phyloP scores from a whole-genome alignment of 2,113 vertebrate genomes.

The Grantiella picta region DNA sequence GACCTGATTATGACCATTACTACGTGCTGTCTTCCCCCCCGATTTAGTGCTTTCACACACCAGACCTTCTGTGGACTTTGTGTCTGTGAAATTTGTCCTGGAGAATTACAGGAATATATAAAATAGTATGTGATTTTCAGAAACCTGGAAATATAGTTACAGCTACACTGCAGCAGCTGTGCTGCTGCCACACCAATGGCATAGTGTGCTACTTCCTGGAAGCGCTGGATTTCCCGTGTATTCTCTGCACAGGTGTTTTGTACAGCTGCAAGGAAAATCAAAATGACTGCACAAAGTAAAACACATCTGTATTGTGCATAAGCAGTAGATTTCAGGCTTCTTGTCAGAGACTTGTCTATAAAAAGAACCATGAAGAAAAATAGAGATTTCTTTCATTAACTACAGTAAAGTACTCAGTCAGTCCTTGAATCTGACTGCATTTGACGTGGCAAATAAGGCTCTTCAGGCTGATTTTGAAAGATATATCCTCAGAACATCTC shows the following conservation, averaged over 20 bases:
- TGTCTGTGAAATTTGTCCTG: neutral
- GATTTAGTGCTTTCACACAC: neutral
- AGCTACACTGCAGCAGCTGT: neutral
- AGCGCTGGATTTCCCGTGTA: neutral
- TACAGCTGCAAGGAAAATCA: neutral
- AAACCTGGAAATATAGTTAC: neutral
- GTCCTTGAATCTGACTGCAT: neutral
- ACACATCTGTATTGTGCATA: neutral
- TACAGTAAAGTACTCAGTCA: neutral
- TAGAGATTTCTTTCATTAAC: neutral
- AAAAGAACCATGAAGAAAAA: neutral
- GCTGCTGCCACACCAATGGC: neutral
- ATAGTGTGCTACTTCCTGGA: neutral
- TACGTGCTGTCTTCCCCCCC: neutral
- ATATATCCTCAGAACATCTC: neutral
- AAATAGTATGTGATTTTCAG: neutral
- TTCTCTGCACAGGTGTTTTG: neutral
- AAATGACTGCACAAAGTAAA: neutral
- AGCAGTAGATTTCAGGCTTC: neutral
- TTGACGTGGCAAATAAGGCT: neutral
- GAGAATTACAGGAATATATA: neutral
- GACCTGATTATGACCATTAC: neutral
- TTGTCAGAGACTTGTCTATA: neutral
- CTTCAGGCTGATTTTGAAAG: neutral
- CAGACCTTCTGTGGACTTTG: neutral